These are phyloP conservation scores for Oceanodroma tethys DNA, from an alignment of 2,113 vertebrate species.

Conservation along the genomic window DNA sequence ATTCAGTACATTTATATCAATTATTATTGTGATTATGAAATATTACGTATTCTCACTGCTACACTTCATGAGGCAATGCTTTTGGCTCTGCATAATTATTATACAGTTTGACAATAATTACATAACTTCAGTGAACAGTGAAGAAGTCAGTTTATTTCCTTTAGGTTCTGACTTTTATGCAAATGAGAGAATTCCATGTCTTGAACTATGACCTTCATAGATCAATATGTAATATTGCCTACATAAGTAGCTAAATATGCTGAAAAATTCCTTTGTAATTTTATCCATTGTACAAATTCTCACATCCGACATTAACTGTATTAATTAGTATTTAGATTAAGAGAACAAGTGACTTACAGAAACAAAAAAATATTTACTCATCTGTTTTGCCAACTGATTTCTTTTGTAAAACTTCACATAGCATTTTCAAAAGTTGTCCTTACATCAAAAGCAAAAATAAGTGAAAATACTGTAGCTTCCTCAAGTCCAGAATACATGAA, in stretches of 20 bases:
- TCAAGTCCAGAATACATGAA: neutral
- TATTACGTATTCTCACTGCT: neutral
- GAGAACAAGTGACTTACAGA: neutral
- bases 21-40: neutral
- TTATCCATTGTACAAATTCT: neutral
- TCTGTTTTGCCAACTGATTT: neutral
- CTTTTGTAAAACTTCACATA: neutral
- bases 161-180: neutral
- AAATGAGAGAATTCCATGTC: neutral
- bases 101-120: neutral
- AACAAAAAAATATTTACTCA: neutral
- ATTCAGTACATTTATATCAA: neutral
- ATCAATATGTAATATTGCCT: neutral
- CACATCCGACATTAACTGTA: neutral
- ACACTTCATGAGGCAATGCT: neutral
- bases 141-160: neutral
- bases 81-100: neutral
- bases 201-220: neutral
- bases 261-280: neutral
- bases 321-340: neutral
- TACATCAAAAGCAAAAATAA: neutral
- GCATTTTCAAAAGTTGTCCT: neutral
- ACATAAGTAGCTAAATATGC: neutral
- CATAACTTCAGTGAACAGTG: neutral
- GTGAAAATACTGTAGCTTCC: neutral